These are phyloP conservation scores for Hippopotamus amphibius DNA, from an alignment of 2,113 vertebrate genomes.

Conservation along the genomic window DNA sequence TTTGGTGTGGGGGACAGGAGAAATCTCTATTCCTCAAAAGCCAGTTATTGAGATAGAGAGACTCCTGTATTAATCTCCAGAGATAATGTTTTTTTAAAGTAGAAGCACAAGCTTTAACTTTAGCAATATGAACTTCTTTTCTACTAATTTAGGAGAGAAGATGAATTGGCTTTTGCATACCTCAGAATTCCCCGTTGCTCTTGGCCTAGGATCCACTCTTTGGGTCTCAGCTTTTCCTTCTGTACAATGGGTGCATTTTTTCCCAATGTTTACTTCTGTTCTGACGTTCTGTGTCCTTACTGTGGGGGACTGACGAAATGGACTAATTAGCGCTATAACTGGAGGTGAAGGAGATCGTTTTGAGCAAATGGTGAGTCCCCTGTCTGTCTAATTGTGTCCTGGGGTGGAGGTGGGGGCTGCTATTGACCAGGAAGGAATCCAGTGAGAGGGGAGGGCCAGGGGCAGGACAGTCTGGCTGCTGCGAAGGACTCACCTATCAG, in stretches of 20 bases:
- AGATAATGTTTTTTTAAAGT: not conserved
- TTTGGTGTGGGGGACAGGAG: not conserved
- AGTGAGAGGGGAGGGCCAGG: not conserved
- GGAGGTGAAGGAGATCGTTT: not conserved
- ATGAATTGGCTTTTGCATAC: fast-evolving
- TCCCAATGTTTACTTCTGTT: not conserved
- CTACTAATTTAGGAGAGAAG: not conserved
- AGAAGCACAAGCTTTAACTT: not conserved
- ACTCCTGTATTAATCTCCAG: too few species aligned
- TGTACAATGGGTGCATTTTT: not conserved
- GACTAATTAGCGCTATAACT: fast-evolving
- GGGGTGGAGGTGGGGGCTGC: not conserved
- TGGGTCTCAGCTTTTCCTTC: not conserved
- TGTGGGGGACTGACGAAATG: not conserved
- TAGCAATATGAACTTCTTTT: not conserved
- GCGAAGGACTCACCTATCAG: not conserved
- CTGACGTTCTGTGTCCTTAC: not conserved
- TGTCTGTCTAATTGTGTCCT: fast-evolving
- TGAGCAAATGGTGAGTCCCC: not conserved
- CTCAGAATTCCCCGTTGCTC: fast-evolving
- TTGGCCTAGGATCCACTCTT: too few species aligned
- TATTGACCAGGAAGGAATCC: not conserved
- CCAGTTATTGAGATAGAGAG: not conserved
- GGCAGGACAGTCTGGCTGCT: not conserved
- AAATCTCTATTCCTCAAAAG: not conserved